Evolutionary conservation across 92 coral and sea anemone genomes (phyloP), one percentile per base, ranked within the genome.

Genomic region (Virgularia gustaviana): DNA sequence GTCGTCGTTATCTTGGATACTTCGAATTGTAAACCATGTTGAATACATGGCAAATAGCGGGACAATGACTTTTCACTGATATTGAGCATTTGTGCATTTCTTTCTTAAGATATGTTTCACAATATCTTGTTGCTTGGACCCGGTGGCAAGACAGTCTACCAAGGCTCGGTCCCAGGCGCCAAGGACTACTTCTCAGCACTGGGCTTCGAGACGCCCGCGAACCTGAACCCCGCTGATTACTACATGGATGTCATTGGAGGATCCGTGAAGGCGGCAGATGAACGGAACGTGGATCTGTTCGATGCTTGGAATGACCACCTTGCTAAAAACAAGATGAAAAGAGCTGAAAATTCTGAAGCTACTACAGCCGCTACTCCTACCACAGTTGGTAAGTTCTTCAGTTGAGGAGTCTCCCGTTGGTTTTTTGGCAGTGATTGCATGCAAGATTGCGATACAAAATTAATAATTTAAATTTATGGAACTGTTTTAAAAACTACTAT

Each of bases 181-280:
- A 84, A 77, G 49, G 47, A 47, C 10, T 84, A 89, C 63, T 89
- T 89, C 73, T 38, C 47, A 1, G 41, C 49, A 6, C 84, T 83
- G 10, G 87, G 87, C 18, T 75, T 83, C n/a, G 16, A 9, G 0
- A 83, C 61, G 34, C 96, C 96, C 6, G 83, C 66, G 32, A 83
- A 81, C 44, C 81, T 89, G 38, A 89, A 89, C 77, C 96, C 96
- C 13, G 96, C 96, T 25, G 96, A 89, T 49, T 89, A 70, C 58
- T 89, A 86, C 75, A 89, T 89, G 96, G 96, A 89, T 37, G 89
- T 86, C 49, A 89, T 89, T 54, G 96, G 91, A 34, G 96, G 91
- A 13, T 36, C 58, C 15, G 54, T 71, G 27, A 37, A 64, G 2
- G 22, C 47, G 37, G 78, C 52, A 29, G 79, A 45, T 24, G 78